These are phyloP conservation scores for Agrotis exclamationis DNA, from an alignment of 2,888 invertebrate species.

Conservation along the genomic window DNA sequence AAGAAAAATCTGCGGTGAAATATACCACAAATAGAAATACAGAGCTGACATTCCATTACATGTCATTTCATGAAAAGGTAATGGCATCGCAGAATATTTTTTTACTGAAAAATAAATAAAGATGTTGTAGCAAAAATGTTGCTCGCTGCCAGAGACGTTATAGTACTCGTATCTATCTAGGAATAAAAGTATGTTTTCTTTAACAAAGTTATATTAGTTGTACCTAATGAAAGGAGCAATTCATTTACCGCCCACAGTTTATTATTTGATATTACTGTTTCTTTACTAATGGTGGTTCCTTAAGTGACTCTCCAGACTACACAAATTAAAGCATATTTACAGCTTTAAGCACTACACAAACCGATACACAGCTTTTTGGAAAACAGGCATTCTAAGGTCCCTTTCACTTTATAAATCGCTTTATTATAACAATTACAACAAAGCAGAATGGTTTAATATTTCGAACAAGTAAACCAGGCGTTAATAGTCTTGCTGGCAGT, in stretches of 20 bases:
- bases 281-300: too few species aligned
- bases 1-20: conserved; percentile 11
- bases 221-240: background rate
- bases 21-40: conserved; percentile 22
- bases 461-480: conserved; percentile 25
- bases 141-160: conserved; percentile 3
- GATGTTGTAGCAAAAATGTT: background rate
- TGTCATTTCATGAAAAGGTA: background rate
- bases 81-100: background rate
- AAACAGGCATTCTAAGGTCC: background rate
- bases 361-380: too few species aligned
- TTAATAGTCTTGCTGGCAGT: conserved; percentile 31
- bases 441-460: conserved; percentile 28
- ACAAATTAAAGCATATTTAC: background rate
- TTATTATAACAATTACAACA: conserved; percentile 17
- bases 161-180: background rate
- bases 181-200: conserved; percentile 12
- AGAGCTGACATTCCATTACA: conserved; percentile 13
- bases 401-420: conserved; percentile 9
- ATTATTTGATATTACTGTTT: background rate
- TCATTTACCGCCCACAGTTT: background rate
- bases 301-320: too few species aligned
- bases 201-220: conserved; percentile 1
- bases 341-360: background rate
- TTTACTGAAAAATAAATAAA: conserved; percentile 7